Base-by-base conservation (phyloP, 1,140 invertebrate genomes). In the Dinoponera quadriceps region DNA sequence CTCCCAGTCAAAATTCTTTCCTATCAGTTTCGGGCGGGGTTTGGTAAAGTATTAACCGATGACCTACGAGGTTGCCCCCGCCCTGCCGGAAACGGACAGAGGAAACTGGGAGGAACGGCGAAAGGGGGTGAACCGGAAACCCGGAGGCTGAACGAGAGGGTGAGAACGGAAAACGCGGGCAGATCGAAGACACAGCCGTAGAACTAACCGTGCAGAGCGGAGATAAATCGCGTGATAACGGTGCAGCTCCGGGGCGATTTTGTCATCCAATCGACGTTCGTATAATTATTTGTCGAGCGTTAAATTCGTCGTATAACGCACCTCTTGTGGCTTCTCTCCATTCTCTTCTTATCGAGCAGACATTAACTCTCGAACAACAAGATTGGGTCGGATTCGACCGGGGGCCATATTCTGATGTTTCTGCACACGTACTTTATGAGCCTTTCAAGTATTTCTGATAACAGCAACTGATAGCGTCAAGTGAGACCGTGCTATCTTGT, bases 1-100 rank as follows among this genome's bases (percentile, higher is more conserved):
- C 62, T 82, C 33, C 57, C 27, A 59, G 7, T 18, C 33, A 13
- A 44, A 62, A 74, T 74, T 74, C 78, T 54, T 74, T 74, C 27
- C 78, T 29, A 18, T 48, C 77, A 13, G 27, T 54, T 27, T 29
- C 51, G 33, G 65, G 18, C 20, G 38, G 49, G 38, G 38, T 33
- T 72, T 29, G n/a, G 33, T 71, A 57, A 80, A 80, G 33, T 80
- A 80, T 74, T 82, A 82, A 82, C 44, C 69, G 33, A 73, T n/a
- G 33, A 60, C 20, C 27, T 44, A 59, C n/a, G 55, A 62, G 20
- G 5, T 14, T 54, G 57, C 27, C 25, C 25, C 20, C 78, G 22
- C n/a, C 7, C 18, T 49, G 27, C 20, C 27, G 44, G 18, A 18
- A 54, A 18, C n/a, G 54, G 27, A 59, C 5, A 48, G 14, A 5